Percentiles rank a stretch among this genome's conserved stretches.
These are phyloP conservation scores for Fratercula arctica DNA, from an alignment of 2,797 vertebrate genomes.

Conservation along the genomic window DNA sequence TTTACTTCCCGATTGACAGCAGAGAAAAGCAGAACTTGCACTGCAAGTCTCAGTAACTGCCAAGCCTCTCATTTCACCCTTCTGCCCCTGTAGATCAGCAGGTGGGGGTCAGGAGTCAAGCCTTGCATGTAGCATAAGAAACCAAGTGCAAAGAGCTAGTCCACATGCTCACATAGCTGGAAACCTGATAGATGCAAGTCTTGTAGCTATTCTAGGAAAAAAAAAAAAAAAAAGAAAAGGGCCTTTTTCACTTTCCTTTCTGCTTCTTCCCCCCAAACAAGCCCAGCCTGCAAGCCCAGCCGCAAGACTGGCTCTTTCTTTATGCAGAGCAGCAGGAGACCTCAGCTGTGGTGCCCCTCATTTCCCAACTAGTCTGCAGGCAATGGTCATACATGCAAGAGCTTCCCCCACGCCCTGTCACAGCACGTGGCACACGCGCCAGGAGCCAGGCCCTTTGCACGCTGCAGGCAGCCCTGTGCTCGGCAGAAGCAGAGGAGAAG, in stretches of 20 bases:
- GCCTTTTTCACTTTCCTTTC: neutral
- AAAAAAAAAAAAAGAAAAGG: neutral
- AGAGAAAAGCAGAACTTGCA: neutral
- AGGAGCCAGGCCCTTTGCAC: neutral
- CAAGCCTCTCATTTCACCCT: neutral
- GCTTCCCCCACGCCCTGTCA: neutral
- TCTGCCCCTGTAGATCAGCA: rapidly evolving
- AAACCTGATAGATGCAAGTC: neutral
- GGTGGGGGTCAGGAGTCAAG: neutral
- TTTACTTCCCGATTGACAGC: neutral
- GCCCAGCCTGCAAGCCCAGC: neutral
- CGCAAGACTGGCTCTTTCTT: neutral
- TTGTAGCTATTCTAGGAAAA: neutral
- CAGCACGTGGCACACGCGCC: rapidly evolving
- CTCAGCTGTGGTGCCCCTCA: neutral
- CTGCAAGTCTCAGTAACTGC: neutral
- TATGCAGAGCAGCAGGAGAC: neutral
- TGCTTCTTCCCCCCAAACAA: neutral
- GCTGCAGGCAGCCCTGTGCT: neutral
- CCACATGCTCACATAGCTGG: neutral
- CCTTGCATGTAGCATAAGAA: neutral
- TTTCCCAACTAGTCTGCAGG: neutral
- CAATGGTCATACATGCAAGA: neutral
- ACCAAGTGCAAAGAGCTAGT: neutral
- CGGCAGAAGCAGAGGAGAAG: neutral